These are phyloP conservation scores for Seriola rivoliana DNA, from an alignment of 2,113 vertebrate species.

Conservation along the genomic window DNA sequence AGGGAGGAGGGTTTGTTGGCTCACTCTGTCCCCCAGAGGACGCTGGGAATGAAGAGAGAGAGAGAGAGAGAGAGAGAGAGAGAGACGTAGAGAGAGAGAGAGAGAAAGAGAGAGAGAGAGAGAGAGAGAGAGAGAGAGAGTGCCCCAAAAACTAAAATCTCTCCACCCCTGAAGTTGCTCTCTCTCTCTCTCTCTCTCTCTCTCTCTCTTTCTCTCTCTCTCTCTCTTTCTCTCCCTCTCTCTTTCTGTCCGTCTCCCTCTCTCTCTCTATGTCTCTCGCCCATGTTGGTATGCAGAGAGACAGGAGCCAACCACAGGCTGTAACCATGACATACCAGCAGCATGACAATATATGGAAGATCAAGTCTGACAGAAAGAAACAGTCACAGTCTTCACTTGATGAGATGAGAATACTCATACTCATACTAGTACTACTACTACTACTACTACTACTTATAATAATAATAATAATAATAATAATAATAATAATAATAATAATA, in stretches of 20 bases:
- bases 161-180: constrained; percentile 30
- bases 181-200: background rate
- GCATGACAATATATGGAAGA: background rate
- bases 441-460: too few relatives aligned
- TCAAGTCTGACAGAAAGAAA: background rate
- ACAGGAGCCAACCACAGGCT: constrained; percentile 2
- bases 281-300: constrained; percentile 37
- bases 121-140: constrained; percentile 7
- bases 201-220: background rate
- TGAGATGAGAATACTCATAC: too few relatives aligned
- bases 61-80: constrained; percentile 3
- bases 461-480: too few relatives aligned
- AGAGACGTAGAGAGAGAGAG: constrained; percentile 1
- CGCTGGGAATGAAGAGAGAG: constrained; percentile 84
- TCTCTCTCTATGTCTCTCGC: background rate
- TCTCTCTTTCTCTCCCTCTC: background rate
- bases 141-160: constrained; percentile 17
- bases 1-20: constrained; percentile 77
- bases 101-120: constrained; percentile 10
- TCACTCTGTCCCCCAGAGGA: constrained; percentile 83
- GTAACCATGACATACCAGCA: constrained; percentile 52
- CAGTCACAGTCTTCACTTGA: too few relatives aligned
- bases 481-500: too few relatives aligned
- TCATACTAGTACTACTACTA: too few relatives aligned
- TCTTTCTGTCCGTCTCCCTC: background rate